These are phyloP conservation scores for Drosophila truncata DNA, from an alignment of 1,140 invertebrate genomes.

Conservation along the genomic window DNA sequence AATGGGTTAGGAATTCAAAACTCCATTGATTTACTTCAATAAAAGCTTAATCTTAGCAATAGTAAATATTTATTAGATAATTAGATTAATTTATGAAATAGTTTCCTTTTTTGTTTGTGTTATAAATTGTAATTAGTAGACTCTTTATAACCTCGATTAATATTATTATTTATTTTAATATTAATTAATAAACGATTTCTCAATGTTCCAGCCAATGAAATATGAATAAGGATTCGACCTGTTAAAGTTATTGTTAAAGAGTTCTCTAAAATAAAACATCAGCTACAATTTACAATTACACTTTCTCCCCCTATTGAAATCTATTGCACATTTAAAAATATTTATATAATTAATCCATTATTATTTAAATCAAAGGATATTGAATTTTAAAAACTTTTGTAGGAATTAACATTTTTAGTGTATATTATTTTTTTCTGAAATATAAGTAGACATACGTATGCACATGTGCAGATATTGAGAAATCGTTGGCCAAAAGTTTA, in stretches of 20 bases:
- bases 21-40: neutral
- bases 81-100: slow-evolving; percentile 3
- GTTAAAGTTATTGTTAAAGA: neutral
- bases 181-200: slow-evolving; percentile 4
- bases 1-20: neutral
- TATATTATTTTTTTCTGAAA: neutral
- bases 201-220: neutral
- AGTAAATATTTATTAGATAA: neutral
- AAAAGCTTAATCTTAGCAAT: neutral
- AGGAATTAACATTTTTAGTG: neutral
- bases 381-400: neutral
- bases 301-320: neutral
- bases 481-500: neutral
- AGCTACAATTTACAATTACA: no score
- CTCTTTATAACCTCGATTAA: slow-evolving; percentile 1
- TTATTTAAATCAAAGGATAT: neutral
- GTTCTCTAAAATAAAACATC: no score
- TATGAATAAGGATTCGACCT: neutral
- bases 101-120: slow-evolving; percentile 2
- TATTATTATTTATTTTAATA: neutral
- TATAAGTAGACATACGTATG: neutral
- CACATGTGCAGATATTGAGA: slow-evolving; percentile 1
- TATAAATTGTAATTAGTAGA: neutral
- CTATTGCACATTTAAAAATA: neutral
- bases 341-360: neutral